These are phyloP conservation scores for Physeter macrocephalus DNA, from an alignment of 2,113 vertebrate species.

Conservation along the genomic window DNA sequence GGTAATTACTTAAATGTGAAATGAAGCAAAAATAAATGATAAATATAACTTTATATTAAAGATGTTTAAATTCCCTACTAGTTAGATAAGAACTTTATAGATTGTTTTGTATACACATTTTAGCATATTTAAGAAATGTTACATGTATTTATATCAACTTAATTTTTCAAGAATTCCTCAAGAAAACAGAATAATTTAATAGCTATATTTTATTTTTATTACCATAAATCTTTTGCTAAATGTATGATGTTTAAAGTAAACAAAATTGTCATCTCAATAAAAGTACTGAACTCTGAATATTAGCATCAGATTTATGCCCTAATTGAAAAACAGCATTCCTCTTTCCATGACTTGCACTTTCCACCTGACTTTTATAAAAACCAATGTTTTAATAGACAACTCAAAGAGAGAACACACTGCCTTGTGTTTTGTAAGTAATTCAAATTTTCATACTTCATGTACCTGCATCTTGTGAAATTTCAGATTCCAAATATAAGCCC, in stretches of 20 bases:
- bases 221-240: constrained; percentile 56
- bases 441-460: background rate
- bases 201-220: constrained; percentile 44
- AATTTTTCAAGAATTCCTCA: background rate
- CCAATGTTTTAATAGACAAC: constrained; percentile 17
- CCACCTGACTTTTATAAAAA: background rate
- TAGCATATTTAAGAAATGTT: background rate
- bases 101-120: background rate
- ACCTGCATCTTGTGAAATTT: constrained; percentile 38
- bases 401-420: background rate
- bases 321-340: constrained; percentile 43
- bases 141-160: background rate
- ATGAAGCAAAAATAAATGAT: background rate
- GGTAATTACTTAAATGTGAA: background rate
- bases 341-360: constrained; percentile 28
- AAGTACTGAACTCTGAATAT: constrained; percentile 67
- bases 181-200: constrained; percentile 21
- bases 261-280: constrained; percentile 51
- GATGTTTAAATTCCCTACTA: background rate
- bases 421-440: constrained; percentile 5
- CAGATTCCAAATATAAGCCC: background rate
- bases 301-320: constrained; percentile 61
- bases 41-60: background rate
- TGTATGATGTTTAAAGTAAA: constrained; percentile 57
- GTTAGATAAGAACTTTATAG: background rate